phyloP scores from a whole-genome alignment of 1,140 invertebrate species.

The Solenopsis invicta region DNA sequence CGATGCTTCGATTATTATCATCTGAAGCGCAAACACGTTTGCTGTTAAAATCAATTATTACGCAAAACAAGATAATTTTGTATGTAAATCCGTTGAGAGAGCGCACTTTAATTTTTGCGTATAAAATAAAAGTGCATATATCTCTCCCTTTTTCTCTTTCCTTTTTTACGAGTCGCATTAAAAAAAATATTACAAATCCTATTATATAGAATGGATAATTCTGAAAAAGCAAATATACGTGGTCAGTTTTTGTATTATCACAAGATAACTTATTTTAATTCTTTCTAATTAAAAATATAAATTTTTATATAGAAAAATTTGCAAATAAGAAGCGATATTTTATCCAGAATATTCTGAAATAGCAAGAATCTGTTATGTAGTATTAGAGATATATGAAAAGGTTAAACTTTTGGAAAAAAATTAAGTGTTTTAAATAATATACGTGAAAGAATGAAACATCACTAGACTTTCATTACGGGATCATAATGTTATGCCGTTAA shows the following conservation, averaged over 20 bases:
- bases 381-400: constrained; percentile 3
- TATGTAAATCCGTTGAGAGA: neutral
- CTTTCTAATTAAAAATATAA: constrained; percentile 5
- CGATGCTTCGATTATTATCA: neutral
- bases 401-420: neutral
- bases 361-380: neutral
- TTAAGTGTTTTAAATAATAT: neutral
- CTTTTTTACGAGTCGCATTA: neutral
- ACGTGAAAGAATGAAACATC: neutral
- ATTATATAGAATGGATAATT: neutral
- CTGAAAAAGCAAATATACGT: neutral
- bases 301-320: neutral
- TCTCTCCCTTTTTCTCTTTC: neutral
- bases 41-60: constrained; percentile 7
- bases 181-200: neutral
- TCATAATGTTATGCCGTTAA: neutral
- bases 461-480: neutral
- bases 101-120: neutral
- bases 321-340: neutral
- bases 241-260: neutral
- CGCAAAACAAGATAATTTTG: neutral
- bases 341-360: neutral
- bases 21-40: neutral
- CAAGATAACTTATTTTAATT: neutral
- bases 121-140: neutral